Evolutionary conservation across 2,113 vertebrate genomes (phyloP).

Genomic region (Naja naja): DNA sequence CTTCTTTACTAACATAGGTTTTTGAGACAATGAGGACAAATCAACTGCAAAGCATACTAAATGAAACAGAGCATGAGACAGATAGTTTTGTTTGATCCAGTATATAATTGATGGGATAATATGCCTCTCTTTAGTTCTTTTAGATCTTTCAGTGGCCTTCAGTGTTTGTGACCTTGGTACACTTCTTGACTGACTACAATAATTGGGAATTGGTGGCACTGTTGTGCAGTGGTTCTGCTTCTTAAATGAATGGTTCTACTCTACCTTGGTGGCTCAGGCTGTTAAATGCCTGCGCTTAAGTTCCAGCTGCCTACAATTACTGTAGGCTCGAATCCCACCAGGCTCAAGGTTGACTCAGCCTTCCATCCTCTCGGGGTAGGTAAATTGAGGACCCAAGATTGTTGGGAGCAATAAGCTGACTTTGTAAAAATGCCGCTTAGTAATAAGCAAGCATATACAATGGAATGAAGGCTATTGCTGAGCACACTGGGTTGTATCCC

Average conservation of each 20-base stretch:
- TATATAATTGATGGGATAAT: neutral
- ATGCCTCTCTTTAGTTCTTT: neutral
- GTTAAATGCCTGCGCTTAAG: too few species aligned
- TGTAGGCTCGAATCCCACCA: too few species aligned
- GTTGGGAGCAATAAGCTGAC: too few species aligned
- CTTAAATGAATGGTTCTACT: neutral
- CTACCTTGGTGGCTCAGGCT: too few species aligned
- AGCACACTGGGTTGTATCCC: too few species aligned
- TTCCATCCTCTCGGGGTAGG: too few species aligned
- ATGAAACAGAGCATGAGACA: neutral
- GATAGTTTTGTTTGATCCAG: neutral
- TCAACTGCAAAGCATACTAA: neutral
- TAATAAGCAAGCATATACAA: too few species aligned
- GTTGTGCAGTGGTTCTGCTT: neutral
- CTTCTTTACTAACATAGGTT: neutral
- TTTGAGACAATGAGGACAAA: neutral
- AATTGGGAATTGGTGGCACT: neutral
- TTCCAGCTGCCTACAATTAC: too few species aligned
- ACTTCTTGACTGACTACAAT: neutral
- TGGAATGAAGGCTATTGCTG: too few species aligned
- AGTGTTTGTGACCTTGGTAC: neutral
- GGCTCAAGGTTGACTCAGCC: too few species aligned
- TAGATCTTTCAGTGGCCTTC: neutral
- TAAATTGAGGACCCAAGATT: too few species aligned
- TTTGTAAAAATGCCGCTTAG: too few species aligned